Conservation (phyloP, 2,888 invertebrate genomes). For the Ichneumoninae sp. region DNA sequence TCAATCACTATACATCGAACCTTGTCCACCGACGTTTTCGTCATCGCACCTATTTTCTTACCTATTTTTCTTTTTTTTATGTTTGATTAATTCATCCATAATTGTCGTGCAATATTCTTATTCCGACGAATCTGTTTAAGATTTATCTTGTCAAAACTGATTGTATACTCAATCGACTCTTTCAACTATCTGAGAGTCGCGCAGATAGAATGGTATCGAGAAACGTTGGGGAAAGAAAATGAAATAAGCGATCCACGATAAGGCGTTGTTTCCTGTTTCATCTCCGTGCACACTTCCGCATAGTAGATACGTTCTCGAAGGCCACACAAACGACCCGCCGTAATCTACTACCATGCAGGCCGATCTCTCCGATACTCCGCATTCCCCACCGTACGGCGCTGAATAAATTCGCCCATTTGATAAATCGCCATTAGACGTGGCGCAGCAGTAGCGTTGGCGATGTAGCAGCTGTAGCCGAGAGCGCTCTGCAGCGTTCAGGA, state of each 20-base stretch:
- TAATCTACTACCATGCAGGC: neutral
- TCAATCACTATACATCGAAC: neutral
- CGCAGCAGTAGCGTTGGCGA: constrained; percentile 19
- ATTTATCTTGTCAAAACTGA: neutral
- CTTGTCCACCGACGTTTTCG: neutral
- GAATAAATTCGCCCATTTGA: constrained; percentile 45
- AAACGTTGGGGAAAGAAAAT: constrained; percentile 4
- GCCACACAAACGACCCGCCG: neutral
- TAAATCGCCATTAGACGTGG: constrained; percentile 58
- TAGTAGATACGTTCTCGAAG: neutral
- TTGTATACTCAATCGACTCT: neutral
- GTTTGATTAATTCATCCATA: too few relatives aligned
- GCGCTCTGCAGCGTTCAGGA: constrained; percentile 26
- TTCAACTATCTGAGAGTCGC: neutral
- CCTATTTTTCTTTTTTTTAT: neutral
- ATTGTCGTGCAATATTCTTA: too few relatives aligned
- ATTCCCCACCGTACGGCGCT: constrained; percentile 19
- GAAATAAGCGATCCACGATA: constrained; percentile 13
- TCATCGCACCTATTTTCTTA: neutral
- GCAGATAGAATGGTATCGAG: neutral
- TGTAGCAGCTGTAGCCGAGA: constrained; percentile 4
- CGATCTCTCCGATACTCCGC: constrained; percentile 31
- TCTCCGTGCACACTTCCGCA: constrained; percentile 13
- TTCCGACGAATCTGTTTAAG: too few relatives aligned
- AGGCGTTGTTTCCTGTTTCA: constrained; percentile 20